Evolutionary conservation across 30 jellyfish, hydroid and myxozoan species (phyloP), one percentile per base, ranked within the genome.

Genomic region (Aurelia sp.): DNA sequence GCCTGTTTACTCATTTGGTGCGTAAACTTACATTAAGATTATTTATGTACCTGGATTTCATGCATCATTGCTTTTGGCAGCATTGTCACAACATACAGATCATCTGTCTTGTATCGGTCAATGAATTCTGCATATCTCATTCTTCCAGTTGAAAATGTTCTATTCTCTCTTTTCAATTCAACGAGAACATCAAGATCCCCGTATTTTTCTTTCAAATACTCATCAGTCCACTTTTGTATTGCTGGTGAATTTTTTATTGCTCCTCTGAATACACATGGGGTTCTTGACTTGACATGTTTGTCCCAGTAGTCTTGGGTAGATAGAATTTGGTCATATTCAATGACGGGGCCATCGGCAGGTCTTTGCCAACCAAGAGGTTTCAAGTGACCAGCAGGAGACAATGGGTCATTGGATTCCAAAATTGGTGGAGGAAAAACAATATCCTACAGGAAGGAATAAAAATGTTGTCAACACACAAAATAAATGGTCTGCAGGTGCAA

Each of bases 181-280:
- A 91, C 98, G 64, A 91, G 66, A 9, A 91, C 98, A 86, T 91
- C 98, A 17, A 85, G 84, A 55, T 91, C 96, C 15, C 98, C 98
- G 85, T 91, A 91, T 40, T 58, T 86, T 48, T 71, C 87, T 0
- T 82, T 85, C 85, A 91, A 62, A 73, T 91, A 91, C 31, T 91
- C 91, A 62, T 91, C 96, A 5, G 67, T 63, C 98, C 98, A 91
- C 17, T 53, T 69, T 10, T 72, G 40, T 11, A 91, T 55, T 1
- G 98, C 98, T 50, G 96, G 98, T 3, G 98, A 91, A n/a, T 70
- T 40, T 18, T 71, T 73, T 1, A 91, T 91, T 17, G 94, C 94
- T 12, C 67, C 76, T 6, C 98, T 75, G 44, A 70, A 73, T 17
- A 91, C 96, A 63, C 87, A 78, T 19, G 98, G 98, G 19, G 88